Base-by-base conservation (phyloP, 2,113 vertebrate species). In the Glareola pratincola region DNA sequence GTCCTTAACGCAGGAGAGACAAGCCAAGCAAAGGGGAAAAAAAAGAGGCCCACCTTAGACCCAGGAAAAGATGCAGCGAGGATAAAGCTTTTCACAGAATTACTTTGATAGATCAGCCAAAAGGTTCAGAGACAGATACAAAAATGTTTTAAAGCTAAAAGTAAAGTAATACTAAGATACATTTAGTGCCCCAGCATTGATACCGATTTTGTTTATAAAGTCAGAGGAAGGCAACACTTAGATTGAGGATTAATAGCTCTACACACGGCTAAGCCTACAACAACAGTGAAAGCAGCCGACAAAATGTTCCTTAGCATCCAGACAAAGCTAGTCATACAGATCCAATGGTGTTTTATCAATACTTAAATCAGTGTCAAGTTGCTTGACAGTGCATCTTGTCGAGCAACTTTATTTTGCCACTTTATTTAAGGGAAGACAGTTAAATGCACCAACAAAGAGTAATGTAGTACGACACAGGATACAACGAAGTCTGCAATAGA, bases 1-100 rank as follows among this genome's bases (percentile, higher is more conserved):
- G 98, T 98, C 98, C 98, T 98, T 98, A 94, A 93, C 82, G 97
- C 78, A 98, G 88, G 91, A 90, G 88, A 97, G 71, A 95, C 80
- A 97, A 97, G 90, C 74, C 96, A 97, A 81, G 86, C 75, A 95
- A 91, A 91, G 45, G 78, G 90, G 83, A 80, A 96, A 93, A 93
- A 48, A 97, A 95, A 97, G 89, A 97, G 76, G 97, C 91, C 94
- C 71, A 96, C 88, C 96, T 97, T 96, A 97, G 85, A 97, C 87
- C 90, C 94, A 95, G 84, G 90, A 91, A 86, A 88, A 96, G 94
- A 89, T 0, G 15, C 60, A 95, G 94, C 92, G 88, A 96, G 80
- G 51, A 79, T 66, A 89, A 86, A 95, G 94, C 50, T 91, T 88
- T 95, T 94, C 73, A 94, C 43, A 91, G 88, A 93, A 87, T 75